A percentile compares a stretch with the other conserved stretches of the same genome.
phyloP scores from a whole-genome alignment of 2,888 invertebrate species.

The Megaustenia siamemsis region DNA sequence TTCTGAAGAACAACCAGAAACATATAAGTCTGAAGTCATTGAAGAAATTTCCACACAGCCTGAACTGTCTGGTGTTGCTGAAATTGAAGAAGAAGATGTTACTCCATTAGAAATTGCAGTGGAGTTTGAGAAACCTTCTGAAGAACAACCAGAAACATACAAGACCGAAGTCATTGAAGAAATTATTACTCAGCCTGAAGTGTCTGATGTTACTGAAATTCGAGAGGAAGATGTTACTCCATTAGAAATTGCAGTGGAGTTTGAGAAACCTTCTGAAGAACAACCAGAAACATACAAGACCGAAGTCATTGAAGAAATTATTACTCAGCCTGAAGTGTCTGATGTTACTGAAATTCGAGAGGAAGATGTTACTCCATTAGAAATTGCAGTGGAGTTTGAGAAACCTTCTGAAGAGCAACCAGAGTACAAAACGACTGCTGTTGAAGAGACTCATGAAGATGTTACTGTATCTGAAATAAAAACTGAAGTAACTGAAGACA shows the following conservation, averaged over 20 bases:
- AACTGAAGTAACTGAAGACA: constrained; percentile 38
- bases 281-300: constrained; percentile 60
- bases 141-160: constrained; percentile 49
- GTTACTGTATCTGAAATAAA: constrained; percentile 44
- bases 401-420: constrained; percentile 59
- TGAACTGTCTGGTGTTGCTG: constrained; percentile 61
- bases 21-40: constrained; percentile 58
- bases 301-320: constrained; percentile 55
- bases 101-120: constrained; percentile 54
- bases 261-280: constrained; percentile 56
- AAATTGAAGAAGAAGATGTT: constrained; percentile 53
- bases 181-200: constrained; percentile 54
- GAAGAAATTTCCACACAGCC: constrained; percentile 58
- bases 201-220: constrained; percentile 50
- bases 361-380: constrained; percentile 54
- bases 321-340: constrained; percentile 46
- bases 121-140: constrained; percentile 58
- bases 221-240: constrained; percentile 48
- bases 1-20: constrained; percentile 52
- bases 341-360: constrained; percentile 49
- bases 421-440: constrained; percentile 58
- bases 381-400: constrained; percentile 54
- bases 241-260: constrained; percentile 50
- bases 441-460: constrained; percentile 55
- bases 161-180: constrained; percentile 54